Conservation (phyloP, 2,113 vertebrate species). For the Chloropsis hardwickii region DNA sequence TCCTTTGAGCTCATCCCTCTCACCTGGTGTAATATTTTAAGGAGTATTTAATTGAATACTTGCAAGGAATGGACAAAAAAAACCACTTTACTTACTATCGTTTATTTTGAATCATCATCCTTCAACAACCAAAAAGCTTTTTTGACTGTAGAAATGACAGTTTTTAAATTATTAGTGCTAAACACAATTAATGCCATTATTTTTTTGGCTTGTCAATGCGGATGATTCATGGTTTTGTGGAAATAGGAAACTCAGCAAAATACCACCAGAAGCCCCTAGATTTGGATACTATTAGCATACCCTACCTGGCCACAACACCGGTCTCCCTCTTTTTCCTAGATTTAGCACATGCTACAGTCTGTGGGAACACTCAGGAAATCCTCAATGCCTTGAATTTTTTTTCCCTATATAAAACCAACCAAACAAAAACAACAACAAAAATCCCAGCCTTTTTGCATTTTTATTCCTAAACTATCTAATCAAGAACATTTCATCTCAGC, state of each 20-base stretch:
- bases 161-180: background rate
- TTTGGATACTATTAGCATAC: background rate
- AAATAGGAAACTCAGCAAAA: background rate
- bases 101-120: background rate
- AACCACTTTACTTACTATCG: background rate
- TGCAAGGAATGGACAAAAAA: background rate
- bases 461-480: background rate
- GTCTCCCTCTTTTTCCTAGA: background rate
- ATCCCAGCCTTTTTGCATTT: background rate
- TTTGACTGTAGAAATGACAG: background rate
- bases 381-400: background rate
- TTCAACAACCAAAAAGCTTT: background rate
- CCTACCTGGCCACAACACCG: background rate
- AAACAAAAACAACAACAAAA: background rate
- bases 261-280: background rate
- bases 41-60: background rate
- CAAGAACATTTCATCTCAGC: background rate
- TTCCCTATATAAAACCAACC: background rate
- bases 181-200: background rate
- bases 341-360: background rate
- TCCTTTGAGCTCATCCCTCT: background rate
- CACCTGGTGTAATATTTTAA: background rate
- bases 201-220: background rate
- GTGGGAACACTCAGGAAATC: background rate
- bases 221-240: background rate